A percentile compares a stretch with the other conserved stretches of the same genome.
These are phyloP conservation scores for Sinotaia quadrata DNA, from an alignment of 2,888 invertebrate species.

Conservation along the genomic window DNA sequence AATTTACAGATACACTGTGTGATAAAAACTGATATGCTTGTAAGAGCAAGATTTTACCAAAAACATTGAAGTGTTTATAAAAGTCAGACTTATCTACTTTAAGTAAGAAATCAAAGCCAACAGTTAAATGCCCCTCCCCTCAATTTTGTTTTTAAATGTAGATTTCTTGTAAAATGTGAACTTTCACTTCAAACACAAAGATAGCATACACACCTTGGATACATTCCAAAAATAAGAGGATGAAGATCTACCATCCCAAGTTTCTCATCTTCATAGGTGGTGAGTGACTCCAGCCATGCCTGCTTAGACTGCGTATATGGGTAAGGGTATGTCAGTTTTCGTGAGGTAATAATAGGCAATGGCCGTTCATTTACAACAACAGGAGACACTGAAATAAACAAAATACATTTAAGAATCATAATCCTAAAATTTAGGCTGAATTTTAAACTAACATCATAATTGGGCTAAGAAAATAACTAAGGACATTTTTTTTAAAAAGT, in stretches of 20 bases:
- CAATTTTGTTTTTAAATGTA: neutral
- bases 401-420: too few species aligned
- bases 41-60: too few species aligned
- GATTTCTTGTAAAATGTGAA: neutral
- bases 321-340: conserved; percentile 56
- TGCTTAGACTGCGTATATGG: conserved; percentile 59
- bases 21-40: too few species aligned
- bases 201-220: conserved; percentile 81
- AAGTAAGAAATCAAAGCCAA: neutral
- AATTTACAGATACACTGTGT: too few species aligned
- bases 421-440: too few species aligned
- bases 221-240: conserved; percentile 86
- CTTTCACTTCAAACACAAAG: conserved; percentile 38
- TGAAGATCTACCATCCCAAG: conserved; percentile 90
- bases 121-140: neutral
- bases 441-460: too few species aligned
- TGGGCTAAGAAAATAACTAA: too few species aligned
- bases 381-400: too few species aligned
- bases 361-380: neutral
- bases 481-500: too few species aligned
- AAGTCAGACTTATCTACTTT: too few species aligned
- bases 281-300: conserved; percentile 71
- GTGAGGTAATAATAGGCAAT: conserved; percentile 60
- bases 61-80: too few species aligned
- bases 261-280: conserved; percentile 63